Evolutionary conservation across 2,113 vertebrate species (phyloP), one percentile per base, ranked within the genome.

Genomic region (Callipepla squamata): DNA sequence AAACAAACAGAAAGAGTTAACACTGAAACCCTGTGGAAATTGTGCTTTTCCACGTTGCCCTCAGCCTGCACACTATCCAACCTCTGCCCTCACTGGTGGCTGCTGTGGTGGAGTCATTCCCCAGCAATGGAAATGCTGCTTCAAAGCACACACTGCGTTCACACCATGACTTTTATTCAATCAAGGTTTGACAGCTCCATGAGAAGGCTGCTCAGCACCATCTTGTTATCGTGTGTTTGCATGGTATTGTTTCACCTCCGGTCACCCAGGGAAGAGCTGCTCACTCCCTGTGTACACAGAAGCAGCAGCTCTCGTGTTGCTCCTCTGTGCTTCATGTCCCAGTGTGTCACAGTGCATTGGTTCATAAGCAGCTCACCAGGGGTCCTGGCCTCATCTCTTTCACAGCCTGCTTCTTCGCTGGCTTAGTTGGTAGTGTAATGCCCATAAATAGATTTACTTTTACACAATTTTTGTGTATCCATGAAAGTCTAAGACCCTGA

Each of bases 291-390:
- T 50, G 53, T 0, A 7, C 1, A 6, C 0, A 2, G 32, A 23
- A 69, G 25, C 42, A 62, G 32, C 28, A 59, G 57, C 40, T 62
- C 63, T 53, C 67, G 5, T 21, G 16, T 63, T 12, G 40, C 2
- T 6, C 9, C 14, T 8, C 42, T 21, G 15, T 23, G 19, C 16
- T 47, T 20, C 10, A 16, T 74, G 55, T 38, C 76, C 55, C 38
- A 0, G 0, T 4, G 5, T 42, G 50, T 58, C 58, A 11, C 80
- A 19, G 4, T n/a, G 16, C 23, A 11, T 61, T 42, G 65, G 68
- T 23, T 45, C 18, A 77, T 30, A 80, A 69, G 48, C 30, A 55
- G 28, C n/a, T 62, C 62, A 18, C 9, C 48, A n/a, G 34, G 38
- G 10, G 9, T 45, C 34, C 59, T 44, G 72, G 62, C 42, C 51